Base-by-base conservation (phyloP, 2,888 invertebrate species). In the Lasioglossum oenotherae region DNA sequence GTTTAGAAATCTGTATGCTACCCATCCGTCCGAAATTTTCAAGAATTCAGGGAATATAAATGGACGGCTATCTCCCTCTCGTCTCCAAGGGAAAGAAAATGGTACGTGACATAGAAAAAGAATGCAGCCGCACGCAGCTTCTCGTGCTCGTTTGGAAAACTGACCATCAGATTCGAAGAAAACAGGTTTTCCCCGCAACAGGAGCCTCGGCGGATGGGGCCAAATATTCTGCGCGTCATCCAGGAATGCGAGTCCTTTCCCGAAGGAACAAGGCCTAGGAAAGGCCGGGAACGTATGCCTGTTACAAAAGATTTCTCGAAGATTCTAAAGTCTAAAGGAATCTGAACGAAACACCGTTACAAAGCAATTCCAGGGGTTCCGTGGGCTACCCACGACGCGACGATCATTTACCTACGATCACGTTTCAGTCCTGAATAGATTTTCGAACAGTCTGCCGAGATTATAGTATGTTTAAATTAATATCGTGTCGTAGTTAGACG, bases 121-220 rank as follows among this genome's bases (percentile, higher is more conserved):
- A 86, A 81, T 78, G 72, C 35, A 14, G 74, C 67, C 74, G 77
- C 35, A 19, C 23, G 19, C 38, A 23, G 27, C 44, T 79, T 31
- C 38, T 14, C 14, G 41, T 64, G 71, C 44, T 35, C 44, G 46
- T 83, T 86, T 84, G 88, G 84, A 73, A 88, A 88, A 88, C 81
- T 81, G 84, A 74, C 74, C 80, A 76, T 73, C 77, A 41, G 23
- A 64, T 82, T 84, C 73, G 53, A 73, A 78, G 88, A 77, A 88
- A 85, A 88, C 88, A 81, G 88, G 86, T 88, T 89, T 82, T 57
- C 53, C 64, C 80, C 35, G 79, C 73, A 81, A 87, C 73, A 80
- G 76, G 60, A 77, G 57, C 46, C 79, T 77, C 80, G 67, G 74
- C 67, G 69, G 74, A 57, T 31, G 23, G 67, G 41, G 57, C 78